Evolutionary conservation across 2,888 invertebrate genomes (phyloP).

Genomic region (Sericinus montela): DNA sequence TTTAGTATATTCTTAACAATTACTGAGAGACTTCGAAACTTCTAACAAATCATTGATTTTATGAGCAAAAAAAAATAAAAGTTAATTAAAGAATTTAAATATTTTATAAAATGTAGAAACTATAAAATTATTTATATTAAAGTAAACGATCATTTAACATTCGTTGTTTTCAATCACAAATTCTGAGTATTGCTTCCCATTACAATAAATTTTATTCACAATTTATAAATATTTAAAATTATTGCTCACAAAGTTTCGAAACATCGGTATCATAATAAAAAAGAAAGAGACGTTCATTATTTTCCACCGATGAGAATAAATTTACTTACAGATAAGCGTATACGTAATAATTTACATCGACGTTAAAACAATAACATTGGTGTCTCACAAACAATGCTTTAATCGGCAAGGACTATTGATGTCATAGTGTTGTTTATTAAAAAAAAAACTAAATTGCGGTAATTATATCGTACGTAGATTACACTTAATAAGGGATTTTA

Average conservation of each 20-base stretch:
- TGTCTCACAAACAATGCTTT: neutral
- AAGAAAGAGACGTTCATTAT: neutral
- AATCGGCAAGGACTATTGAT: constrained; percentile 2
- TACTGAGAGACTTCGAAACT: too few species aligned
- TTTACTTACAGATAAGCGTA: constrained; percentile 13
- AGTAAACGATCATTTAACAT: too few species aligned
- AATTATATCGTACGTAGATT: constrained; percentile 9
- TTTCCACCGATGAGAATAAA: constrained; percentile 4
- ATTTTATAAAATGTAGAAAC: too few species aligned
- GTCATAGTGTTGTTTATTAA: neutral
- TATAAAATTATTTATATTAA: too few species aligned
- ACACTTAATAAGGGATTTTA: constrained; percentile 12
- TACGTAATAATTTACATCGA: constrained; percentile 1
- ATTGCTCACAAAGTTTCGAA: neutral
- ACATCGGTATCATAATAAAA: neutral
- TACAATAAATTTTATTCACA: too few species aligned
- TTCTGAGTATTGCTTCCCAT: too few species aligned
- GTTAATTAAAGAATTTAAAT: too few species aligned
- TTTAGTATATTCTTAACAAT: too few species aligned
- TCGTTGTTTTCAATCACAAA: too few species aligned
- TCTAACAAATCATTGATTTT: too few species aligned
- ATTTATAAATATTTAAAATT: too few species aligned
- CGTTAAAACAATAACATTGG: neutral
- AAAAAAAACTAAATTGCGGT: neutral
- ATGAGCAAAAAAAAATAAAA: too few species aligned